Conservation (phyloP, 2,113 vertebrate genomes). For the Chaenocephalus aceratus region DNA sequence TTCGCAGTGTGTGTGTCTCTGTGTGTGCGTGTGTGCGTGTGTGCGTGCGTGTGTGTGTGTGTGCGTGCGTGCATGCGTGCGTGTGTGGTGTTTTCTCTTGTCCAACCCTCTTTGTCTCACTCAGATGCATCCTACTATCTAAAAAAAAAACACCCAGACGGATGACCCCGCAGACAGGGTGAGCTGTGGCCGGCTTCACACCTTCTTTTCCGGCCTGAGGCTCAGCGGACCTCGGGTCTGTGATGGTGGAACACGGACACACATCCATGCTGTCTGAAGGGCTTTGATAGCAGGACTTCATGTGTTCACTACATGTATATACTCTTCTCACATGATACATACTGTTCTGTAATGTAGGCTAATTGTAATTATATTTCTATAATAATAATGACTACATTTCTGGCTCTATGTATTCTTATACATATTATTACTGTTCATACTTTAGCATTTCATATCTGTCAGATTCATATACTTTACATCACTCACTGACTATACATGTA, state of each 20-base stretch:
- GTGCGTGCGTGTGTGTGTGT: conserved; percentile 41
- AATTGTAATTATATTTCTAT: too few species aligned
- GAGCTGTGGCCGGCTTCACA: conserved; percentile 75
- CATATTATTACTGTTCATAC: too few species aligned
- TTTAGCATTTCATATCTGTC: too few species aligned
- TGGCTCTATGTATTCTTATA: too few species aligned
- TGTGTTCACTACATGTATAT: not conserved
- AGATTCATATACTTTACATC: too few species aligned
- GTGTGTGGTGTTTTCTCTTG: conserved; percentile 52
- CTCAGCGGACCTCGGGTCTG: not conserved
- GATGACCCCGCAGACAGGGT: conserved; percentile 80
- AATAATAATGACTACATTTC: too few species aligned
- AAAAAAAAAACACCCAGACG: conserved; percentile 54
- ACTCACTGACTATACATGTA: too few species aligned
- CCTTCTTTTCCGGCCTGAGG: conserved; percentile 77
- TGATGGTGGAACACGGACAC: conserved; percentile 5
- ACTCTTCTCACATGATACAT: too few species aligned
- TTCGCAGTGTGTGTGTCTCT: conserved; percentile 15
- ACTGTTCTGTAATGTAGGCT: too few species aligned
- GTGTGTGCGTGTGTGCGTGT: conserved; percentile 35
- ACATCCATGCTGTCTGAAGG: not conserved
- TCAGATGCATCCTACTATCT: conserved; percentile 70
- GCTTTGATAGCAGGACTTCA: not conserved
- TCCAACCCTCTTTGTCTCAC: conserved; percentile 83
- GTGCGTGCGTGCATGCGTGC: conserved; percentile 38